A percentile compares a stretch with the other conserved stretches of the same genome.
These are phyloP conservation scores for Antheraea yamamai DNA, from an alignment of 2,888 invertebrate species.

Conservation along the genomic window DNA sequence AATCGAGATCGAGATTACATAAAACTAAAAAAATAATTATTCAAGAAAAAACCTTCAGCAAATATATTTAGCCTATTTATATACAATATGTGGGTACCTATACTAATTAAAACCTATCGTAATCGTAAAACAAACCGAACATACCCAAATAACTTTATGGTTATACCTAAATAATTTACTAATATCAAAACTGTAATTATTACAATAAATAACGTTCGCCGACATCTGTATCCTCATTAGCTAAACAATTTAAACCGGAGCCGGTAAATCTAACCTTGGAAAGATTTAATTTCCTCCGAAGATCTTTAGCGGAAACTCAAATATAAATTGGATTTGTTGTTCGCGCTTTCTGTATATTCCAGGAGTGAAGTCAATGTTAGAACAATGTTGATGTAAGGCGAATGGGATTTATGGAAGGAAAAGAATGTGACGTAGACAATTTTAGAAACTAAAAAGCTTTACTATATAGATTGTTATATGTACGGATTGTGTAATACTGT, in stretches of 20 bases:
- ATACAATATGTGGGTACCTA: background rate
- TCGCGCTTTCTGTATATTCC: conserved; percentile 51
- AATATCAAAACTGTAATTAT: conserved; percentile 16
- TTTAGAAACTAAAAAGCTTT: background rate
- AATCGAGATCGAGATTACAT: too few species aligned
- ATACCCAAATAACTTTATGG: background rate
- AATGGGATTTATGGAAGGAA: background rate
- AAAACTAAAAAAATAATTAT: background rate
- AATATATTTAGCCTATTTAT: background rate
- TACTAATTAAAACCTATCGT: background rate
- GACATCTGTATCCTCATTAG: conserved; percentile 25
- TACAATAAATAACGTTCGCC: conserved; percentile 11
- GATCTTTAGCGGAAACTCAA: conserved; percentile 48
- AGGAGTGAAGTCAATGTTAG: conserved; percentile 31
- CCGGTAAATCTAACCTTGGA: conserved; percentile 44
- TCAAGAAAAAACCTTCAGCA: background rate
- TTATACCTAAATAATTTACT: too few species aligned
- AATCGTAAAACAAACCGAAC: background rate
- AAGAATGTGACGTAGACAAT: background rate
- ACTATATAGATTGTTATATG: background rate
- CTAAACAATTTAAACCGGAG: conserved; percentile 43
- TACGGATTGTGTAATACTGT: background rate
- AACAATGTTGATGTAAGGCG: background rate
- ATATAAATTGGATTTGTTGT: conserved; percentile 61
- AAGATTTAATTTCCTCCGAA: conserved; percentile 56